phyloP scores from a whole-genome alignment of 2,888 invertebrate species.

The Pandemis corylana region DNA sequence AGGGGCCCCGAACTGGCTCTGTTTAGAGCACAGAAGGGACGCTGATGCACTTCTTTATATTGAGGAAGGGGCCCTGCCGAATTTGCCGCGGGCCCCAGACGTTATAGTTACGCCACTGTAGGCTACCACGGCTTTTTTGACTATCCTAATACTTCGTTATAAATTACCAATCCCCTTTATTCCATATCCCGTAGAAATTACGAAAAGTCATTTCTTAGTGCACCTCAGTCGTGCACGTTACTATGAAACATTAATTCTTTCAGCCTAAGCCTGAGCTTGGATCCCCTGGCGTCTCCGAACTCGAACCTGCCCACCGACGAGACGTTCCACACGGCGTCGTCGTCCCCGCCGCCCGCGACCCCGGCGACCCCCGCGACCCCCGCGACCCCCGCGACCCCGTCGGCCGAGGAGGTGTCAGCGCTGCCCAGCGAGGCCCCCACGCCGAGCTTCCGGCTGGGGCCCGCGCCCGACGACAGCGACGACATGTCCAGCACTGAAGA shows the following conservation, averaged over 20 bases:
- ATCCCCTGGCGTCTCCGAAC: slow-evolving; percentile 80
- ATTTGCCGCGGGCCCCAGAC: too few species aligned
- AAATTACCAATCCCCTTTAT: too few species aligned
- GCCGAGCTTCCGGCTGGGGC: slow-evolving; percentile 68
- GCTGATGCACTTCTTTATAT: too few species aligned
- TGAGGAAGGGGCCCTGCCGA: too few species aligned
- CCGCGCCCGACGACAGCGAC: slow-evolving; percentile 84
- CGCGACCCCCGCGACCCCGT: slow-evolving; percentile 61
- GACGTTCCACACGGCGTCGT: slow-evolving; percentile 90
- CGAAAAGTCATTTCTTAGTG: too few species aligned
- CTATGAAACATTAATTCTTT: slow-evolving; percentile 41
- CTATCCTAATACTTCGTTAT: too few species aligned
- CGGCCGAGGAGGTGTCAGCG: slow-evolving; percentile 46
- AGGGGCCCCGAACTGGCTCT: too few species aligned
- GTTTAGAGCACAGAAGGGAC: too few species aligned
- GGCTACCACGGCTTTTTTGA: too few species aligned
- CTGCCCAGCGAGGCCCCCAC: slow-evolving; percentile 49
- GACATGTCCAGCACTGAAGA: slow-evolving; percentile 86
- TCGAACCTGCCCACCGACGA: slow-evolving; percentile 84
- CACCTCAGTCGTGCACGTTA: too few species aligned
- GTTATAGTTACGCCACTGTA: too few species aligned
- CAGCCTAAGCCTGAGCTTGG: slow-evolving; percentile 89
- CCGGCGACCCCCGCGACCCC: slow-evolving; percentile 60
- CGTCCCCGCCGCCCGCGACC: slow-evolving; percentile 85
- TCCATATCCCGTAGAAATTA: too few species aligned